Percentiles rank a stretch among this genome's conserved stretches.
These are phyloP conservation scores for Fulmarus glacialis DNA, from an alignment of 2,113 vertebrate species.

Conservation along the genomic window DNA sequence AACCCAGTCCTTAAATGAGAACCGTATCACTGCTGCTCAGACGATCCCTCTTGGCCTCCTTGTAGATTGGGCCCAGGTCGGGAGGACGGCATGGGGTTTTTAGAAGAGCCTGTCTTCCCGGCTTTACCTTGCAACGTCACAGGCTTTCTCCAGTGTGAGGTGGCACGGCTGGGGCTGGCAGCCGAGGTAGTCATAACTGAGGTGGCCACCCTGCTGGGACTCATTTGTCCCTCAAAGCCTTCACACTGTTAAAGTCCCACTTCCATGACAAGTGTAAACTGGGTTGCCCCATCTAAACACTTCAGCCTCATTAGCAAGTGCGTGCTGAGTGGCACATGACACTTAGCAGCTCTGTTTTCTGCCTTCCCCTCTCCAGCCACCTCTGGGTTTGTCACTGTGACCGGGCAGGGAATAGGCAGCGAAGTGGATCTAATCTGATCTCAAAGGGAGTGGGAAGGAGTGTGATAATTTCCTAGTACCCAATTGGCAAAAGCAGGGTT, in stretches of 20 bases:
- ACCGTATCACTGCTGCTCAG: not conserved
- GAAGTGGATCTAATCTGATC: not conserved
- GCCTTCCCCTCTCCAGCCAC: not conserved
- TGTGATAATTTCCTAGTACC: not conserved
- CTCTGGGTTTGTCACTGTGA: not conserved
- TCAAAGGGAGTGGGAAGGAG: not conserved
- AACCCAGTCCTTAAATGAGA: not conserved
- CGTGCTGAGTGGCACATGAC: not conserved
- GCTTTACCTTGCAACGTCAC: not conserved
- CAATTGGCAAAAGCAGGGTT: not conserved
- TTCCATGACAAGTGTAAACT: slow-evolving; percentile 59
- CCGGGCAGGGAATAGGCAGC: not conserved
- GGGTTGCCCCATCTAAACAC: slow-evolving; percentile 27
- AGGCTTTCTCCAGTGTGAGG: not conserved
- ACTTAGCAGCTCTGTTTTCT: not conserved
- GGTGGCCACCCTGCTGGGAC: slow-evolving; percentile 26
- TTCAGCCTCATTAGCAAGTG: slow-evolving; percentile 57
- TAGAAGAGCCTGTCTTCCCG: not conserved
- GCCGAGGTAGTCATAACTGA: not conserved
- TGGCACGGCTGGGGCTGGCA: not conserved
- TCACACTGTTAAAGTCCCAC: slow-evolving; percentile 38
- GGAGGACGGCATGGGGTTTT: not conserved
- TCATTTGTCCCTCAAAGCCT: slow-evolving; percentile 56
- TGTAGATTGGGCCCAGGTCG: not conserved
- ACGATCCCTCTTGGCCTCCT: not conserved